A percentile compares a stretch with the other conserved stretches of the same genome.
phyloP scores from a whole-genome alignment of 2,888 invertebrate species.

The Philereme transversata region DNA sequence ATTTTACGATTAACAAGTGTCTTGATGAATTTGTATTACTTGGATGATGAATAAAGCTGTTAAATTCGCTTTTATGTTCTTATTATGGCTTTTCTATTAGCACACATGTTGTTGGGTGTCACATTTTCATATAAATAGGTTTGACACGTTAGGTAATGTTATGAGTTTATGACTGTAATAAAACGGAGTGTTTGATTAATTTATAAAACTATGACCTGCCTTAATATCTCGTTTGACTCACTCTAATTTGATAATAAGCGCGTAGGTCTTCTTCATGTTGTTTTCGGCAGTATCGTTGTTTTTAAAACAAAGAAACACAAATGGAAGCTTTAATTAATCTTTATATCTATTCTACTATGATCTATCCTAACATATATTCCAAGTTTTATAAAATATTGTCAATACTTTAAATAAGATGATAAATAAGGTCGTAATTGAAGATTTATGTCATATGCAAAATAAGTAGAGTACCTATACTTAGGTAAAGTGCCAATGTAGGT shows the following conservation, averaged over 20 bases:
- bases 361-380: no score
- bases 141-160: slow-evolving; percentile 53
- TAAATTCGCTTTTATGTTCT: slow-evolving; percentile 76
- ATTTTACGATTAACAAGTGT: slow-evolving; percentile 84
- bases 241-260: slow-evolving; percentile 6
- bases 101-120: slow-evolving; percentile 61
- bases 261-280: no score
- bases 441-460: no score
- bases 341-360: no score
- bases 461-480: no score
- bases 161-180: slow-evolving; percentile 52
- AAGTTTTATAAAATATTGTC: no score
- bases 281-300: no score
- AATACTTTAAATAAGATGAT: no score
- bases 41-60: slow-evolving; percentile 81
- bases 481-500: no score
- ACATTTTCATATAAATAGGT: slow-evolving; percentile 54
- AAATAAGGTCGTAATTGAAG: no score
- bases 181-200: slow-evolving; percentile 55
- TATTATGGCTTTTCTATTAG: slow-evolving; percentile 78
- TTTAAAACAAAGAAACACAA: no score
- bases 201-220: slow-evolving; percentile 48
- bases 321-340: no score
- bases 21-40: slow-evolving; percentile 82
- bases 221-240: slow-evolving; percentile 6